phyloP scores from a whole-genome alignment of 2,888 invertebrate genomes.

The Xylophagus ater region DNA sequence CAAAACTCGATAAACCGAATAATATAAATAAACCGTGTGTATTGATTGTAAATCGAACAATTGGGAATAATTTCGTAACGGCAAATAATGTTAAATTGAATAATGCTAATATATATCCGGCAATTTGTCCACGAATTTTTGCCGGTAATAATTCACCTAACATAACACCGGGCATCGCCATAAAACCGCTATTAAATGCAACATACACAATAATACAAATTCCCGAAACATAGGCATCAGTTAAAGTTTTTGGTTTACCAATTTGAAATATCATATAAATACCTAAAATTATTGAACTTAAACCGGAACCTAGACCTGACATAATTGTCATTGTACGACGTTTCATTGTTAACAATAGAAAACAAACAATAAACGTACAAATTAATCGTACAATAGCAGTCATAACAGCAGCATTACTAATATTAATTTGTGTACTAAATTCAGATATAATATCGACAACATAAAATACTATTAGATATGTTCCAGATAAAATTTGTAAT shows the following conservation, averaged over 20 bases:
- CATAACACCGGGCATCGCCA: conserved; percentile 65
- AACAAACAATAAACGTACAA: conserved; percentile 54
- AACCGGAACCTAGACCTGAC: conserved; percentile 56
- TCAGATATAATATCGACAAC: conserved; percentile 61
- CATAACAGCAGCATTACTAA: conserved; percentile 52
- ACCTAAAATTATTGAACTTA: conserved; percentile 51
- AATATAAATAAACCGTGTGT: conserved; percentile 57
- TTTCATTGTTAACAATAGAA: conserved; percentile 51
- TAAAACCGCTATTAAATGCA: conserved; percentile 62
- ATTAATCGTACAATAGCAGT: conserved; percentile 55
- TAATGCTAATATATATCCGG: conserved; percentile 60
- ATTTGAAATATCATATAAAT: conserved; percentile 39
- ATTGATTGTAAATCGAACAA: conserved; percentile 47
- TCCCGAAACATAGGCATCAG: conserved; percentile 36
- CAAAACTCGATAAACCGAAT: conserved; percentile 52
- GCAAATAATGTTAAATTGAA: conserved; percentile 58
- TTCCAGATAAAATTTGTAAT: conserved; percentile 62
- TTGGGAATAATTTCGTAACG: conserved; percentile 59
- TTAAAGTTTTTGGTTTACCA: conserved; percentile 27
- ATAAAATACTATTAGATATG: conserved; percentile 67
- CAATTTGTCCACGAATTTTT: conserved; percentile 59
- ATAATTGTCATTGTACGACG: conserved; percentile 53
- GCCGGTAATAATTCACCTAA: conserved; percentile 64
- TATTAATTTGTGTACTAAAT: conserved; percentile 40
- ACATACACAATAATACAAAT: conserved; percentile 55